phyloP scores from a whole-genome alignment of 1,140 invertebrate species.

The Lerema accius region DNA sequence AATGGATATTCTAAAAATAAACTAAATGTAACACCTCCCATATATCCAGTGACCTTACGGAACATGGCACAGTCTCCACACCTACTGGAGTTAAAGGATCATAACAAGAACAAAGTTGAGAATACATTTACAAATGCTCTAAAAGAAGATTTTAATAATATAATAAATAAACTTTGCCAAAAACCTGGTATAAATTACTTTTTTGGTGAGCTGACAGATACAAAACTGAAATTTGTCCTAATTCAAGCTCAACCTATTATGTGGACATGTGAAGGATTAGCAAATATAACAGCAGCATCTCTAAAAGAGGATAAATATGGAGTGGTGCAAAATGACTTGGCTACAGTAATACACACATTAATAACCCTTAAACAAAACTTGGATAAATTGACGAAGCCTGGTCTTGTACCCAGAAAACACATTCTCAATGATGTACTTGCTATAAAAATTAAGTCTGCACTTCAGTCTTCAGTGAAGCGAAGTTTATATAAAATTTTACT shows the following conservation, averaged over 20 bases:
- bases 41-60: conserved; percentile 65
- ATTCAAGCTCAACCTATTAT: conserved; percentile 87
- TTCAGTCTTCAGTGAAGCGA: conserved; percentile 86
- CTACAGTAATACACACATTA: conserved; percentile 86
- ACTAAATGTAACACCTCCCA: conserved; percentile 45
- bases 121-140: conserved; percentile 66
- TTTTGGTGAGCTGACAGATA: conserved; percentile 87
- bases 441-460: conserved; percentile 84
- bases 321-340: conserved; percentile 90
- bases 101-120: conserved; percentile 60
- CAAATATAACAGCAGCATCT: conserved; percentile 86
- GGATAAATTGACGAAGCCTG: conserved; percentile 88
- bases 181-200: conserved; percentile 87
- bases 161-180: conserved; percentile 72
- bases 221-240: conserved; percentile 85
- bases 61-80: conserved; percentile 75
- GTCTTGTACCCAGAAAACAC: conserved; percentile 84
- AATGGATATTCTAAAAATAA: conserved; percentile 40
- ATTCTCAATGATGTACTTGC: conserved; percentile 84
- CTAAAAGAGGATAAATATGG: conserved; percentile 90
- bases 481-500: conserved; percentile 89
- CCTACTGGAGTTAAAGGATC: conserved; percentile 57
- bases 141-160: conserved; percentile 63
- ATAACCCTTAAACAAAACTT: conserved; percentile 86
- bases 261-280: conserved; percentile 88